Conservation (phyloP, 2,888 invertebrate genomes). For the Philonicus albiceps region DNA sequence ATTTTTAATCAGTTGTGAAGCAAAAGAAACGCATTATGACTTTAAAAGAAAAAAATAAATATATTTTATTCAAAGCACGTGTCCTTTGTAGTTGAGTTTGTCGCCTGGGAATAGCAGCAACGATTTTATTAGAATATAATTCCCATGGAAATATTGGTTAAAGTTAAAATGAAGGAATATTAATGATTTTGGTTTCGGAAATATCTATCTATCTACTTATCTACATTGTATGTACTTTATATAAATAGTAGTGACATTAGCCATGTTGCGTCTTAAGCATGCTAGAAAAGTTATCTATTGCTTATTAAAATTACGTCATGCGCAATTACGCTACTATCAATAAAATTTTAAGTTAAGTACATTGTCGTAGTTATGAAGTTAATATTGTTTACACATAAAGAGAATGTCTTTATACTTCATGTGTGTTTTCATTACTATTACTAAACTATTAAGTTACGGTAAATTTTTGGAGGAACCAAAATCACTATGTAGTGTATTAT, state of each 20-base stretch:
- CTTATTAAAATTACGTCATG: too few species aligned
- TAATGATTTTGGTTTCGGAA: not conserved
- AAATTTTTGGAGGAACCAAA: too few species aligned
- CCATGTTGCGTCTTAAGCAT: too few species aligned
- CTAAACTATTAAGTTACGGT: too few species aligned
- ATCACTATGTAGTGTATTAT: too few species aligned
- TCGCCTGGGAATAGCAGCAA: not conserved
- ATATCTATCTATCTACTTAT: not conserved
- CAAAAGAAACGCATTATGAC: not conserved
- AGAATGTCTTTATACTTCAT: too few species aligned
- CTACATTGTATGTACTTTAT: not conserved
- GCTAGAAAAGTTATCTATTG: not conserved
- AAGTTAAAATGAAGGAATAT: not conserved
- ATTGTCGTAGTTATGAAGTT: too few species aligned
- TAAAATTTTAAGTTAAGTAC: too few species aligned
- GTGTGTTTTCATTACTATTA: too few species aligned
- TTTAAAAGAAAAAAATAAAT: not conserved
- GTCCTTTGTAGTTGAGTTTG: not conserved
- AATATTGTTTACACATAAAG: too few species aligned
- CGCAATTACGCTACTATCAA: too few species aligned
- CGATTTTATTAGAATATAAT: not conserved
- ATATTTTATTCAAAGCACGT: not conserved
- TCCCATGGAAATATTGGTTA: not conserved
- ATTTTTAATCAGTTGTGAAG: not conserved
- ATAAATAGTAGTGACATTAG: not conserved